phyloP scores from a whole-genome alignment of 2,113 vertebrate species.

The Glaucomys volans region DNA sequence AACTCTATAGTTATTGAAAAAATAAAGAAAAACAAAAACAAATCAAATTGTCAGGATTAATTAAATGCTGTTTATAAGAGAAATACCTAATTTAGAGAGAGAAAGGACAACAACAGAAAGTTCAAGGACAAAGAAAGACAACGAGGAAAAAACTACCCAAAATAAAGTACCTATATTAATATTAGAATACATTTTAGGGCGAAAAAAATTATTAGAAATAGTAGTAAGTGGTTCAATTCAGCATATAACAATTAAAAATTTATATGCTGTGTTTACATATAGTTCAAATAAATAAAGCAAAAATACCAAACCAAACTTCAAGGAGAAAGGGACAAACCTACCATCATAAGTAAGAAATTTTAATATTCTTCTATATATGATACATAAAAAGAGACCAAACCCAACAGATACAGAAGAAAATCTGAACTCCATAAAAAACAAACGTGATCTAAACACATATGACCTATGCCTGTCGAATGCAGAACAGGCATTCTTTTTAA shows the following conservation, averaged over 20 bases:
- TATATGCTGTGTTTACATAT: not conserved
- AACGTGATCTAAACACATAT: not conserved
- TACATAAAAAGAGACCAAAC: slow-evolving; percentile 39
- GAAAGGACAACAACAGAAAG: slow-evolving; percentile 4
- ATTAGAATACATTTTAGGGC: not conserved
- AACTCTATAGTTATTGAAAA: not conserved
- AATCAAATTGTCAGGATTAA: not conserved
- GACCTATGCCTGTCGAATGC: not conserved
- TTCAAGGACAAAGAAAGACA: not conserved
- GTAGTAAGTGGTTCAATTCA: not conserved
- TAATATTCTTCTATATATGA: not conserved
- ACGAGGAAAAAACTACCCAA: not conserved
- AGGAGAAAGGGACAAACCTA: not conserved
- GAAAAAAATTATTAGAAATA: not conserved
- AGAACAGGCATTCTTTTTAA: slow-evolving; percentile 2
- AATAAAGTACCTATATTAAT: not conserved
- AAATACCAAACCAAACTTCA: not conserved
- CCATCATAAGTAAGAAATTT: not conserved
- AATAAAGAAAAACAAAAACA: not conserved
- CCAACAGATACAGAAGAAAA: not conserved
- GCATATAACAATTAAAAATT: not conserved
- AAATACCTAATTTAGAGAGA: not conserved
- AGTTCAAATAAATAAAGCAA: not conserved
- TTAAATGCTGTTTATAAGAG: not conserved
- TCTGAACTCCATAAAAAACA: not conserved